A percentile compares a stretch with the other conserved stretches of the same genome.
phyloP scores from a whole-genome alignment of 2,888 invertebrate species.

The Belgica antarctica region DNA sequence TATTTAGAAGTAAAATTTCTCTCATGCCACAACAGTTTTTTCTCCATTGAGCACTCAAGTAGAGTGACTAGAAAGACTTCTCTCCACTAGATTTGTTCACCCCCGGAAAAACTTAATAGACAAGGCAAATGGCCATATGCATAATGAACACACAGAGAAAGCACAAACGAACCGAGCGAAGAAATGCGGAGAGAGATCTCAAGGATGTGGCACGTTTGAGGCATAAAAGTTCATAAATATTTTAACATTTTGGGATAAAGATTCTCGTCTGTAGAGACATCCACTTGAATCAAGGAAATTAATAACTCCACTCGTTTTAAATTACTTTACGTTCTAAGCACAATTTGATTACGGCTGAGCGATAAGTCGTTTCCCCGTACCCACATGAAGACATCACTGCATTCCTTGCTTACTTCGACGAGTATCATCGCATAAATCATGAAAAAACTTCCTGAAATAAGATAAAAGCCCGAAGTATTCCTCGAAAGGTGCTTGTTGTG shows the following conservation, averaged over 20 bases:
- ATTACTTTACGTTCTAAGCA: too few species aligned
- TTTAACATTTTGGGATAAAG: constrained; percentile 1
- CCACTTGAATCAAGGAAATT: not conserved
- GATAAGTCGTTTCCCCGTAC: too few species aligned
- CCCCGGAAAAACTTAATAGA: constrained; percentile 23
- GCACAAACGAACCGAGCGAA: not conserved
- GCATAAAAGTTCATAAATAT: constrained; percentile 19
- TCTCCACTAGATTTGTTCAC: constrained; percentile 10
- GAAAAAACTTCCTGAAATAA: not conserved
- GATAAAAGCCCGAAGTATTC: not conserved
- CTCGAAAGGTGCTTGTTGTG: not conserved
- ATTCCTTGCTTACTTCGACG: too few species aligned
- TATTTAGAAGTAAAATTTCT: not conserved
- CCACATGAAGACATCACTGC: too few species aligned
- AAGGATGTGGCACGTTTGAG: constrained; percentile 11
- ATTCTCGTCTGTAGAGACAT: not conserved
- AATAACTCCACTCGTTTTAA: not conserved
- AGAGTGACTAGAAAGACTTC: not conserved
- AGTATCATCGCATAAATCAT: not conserved
- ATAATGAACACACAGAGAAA: constrained; percentile 31
- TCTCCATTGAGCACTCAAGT: not conserved
- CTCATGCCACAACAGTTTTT: not conserved
- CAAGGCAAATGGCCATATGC: constrained; percentile 30
- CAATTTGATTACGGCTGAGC: too few species aligned
- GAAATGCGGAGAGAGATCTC: not conserved